Conservation (phyloP, 2,113 vertebrate genomes). For the Etheostoma spectabile region DNA sequence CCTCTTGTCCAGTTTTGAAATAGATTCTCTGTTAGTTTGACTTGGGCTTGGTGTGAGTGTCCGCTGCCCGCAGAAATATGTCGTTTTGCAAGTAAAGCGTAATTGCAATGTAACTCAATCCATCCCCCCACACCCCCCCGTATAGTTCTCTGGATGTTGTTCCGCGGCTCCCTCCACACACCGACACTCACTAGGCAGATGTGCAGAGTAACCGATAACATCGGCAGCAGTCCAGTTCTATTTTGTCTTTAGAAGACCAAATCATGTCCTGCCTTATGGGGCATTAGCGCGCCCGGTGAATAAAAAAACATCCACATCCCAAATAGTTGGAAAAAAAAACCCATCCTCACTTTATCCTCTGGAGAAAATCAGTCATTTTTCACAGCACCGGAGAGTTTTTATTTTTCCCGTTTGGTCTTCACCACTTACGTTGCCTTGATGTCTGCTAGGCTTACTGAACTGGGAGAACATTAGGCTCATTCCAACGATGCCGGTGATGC, state of each 20-base stretch:
- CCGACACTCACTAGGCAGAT: conserved; percentile 32
- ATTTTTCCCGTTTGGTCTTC: conserved; percentile 7
- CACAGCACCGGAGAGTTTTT: conserved; percentile 54
- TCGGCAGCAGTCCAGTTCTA: conserved; percentile 56
- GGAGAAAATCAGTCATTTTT: conserved; percentile 45
- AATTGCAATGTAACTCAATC: conserved; percentile 63
- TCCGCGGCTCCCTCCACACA: conserved; percentile 39
- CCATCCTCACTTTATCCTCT: conserved; percentile 53
- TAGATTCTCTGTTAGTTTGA: conserved; percentile 46
- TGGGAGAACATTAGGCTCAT: conserved; percentile 40
- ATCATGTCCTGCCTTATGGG: conserved; percentile 26
- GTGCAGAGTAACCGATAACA: conserved; percentile 40
- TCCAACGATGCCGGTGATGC: conserved; percentile 54
- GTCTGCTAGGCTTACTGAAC: conserved; percentile 40
- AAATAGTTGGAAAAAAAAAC: conserved; percentile 64
- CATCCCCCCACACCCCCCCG: neutral
- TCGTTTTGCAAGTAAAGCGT: conserved; percentile 41
- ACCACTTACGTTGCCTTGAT: conserved; percentile 5
- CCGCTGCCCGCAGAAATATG: conserved; percentile 31
- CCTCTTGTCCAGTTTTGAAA: conserved; percentile 13
- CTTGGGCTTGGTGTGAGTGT: conserved; percentile 11
- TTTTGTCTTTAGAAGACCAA: conserved; percentile 34
- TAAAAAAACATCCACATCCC: conserved; percentile 62
- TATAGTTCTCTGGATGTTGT: conserved; percentile 52
- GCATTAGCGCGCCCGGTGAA: conserved; percentile 24